A percentile compares a stretch with the other conserved stretches of the same genome.
Evolutionary conservation across 2,888 invertebrate species (phyloP).

Genomic region (Diogma glabrata): DNA sequence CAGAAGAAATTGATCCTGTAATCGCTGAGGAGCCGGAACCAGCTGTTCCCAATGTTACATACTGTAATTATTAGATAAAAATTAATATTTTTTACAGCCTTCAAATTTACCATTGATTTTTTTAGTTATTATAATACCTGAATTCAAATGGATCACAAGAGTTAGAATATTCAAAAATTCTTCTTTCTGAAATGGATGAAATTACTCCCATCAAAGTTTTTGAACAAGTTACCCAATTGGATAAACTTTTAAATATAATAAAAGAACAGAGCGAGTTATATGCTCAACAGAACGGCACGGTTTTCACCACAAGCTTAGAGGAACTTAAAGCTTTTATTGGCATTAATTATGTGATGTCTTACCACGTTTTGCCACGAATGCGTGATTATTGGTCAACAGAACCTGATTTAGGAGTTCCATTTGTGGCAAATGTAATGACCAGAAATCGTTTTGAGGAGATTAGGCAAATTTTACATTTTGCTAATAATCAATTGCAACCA

Average conservation of each 20-base stretch:
- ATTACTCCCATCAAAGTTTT: too few species aligned
- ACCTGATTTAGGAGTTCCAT: not conserved
- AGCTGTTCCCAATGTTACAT: too few species aligned
- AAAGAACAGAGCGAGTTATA: not conserved
- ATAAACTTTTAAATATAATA: not conserved
- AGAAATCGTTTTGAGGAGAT: not conserved
- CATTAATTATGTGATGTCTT: not conserved
- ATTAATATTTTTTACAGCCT: too few species aligned
- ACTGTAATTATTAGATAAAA: too few species aligned
- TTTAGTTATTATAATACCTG: too few species aligned
- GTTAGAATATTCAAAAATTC: too few species aligned
- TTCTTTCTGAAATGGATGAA: too few species aligned
- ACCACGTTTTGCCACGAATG: not conserved
- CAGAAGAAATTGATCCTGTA: too few species aligned
- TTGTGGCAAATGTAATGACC: not conserved
- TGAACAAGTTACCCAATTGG: not conserved
- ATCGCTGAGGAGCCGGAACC: too few species aligned
- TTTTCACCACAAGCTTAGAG: not conserved
- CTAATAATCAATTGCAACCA: not conserved
- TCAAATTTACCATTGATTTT: too few species aligned
- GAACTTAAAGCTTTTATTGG: not conserved
- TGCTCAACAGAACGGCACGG: not conserved
- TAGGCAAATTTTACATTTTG: not conserved
- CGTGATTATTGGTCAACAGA: not conserved
- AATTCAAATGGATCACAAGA: too few species aligned